These are phyloP conservation scores for Sphecodes monilicornis DNA, from an alignment of 2,888 invertebrate species.

Conservation along the genomic window DNA sequence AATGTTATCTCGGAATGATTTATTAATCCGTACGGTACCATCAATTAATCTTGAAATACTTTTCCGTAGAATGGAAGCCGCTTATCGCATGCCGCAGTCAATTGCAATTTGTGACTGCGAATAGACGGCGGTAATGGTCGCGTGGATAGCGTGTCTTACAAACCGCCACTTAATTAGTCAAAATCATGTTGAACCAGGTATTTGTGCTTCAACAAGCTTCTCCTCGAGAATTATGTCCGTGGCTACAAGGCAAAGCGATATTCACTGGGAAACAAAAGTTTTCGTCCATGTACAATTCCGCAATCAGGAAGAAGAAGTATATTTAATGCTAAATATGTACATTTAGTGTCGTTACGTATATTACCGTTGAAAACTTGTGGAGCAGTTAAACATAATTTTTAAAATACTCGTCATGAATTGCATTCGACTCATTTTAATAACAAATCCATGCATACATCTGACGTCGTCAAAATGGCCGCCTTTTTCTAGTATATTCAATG, in stretches of 20 bases:
- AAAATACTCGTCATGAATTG: too few species aligned
- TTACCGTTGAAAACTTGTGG: too few species aligned
- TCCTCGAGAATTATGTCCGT: not conserved
- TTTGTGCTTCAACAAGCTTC: constrained; percentile 25
- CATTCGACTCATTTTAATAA: too few species aligned
- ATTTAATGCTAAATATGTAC: not conserved
- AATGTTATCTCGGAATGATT: not conserved
- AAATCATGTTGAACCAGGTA: constrained; percentile 21
- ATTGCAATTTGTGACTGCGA: constrained; percentile 13
- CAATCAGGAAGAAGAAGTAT: not conserved
- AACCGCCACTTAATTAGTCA: constrained; percentile 27
- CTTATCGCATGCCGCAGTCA: not conserved
- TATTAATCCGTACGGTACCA: not conserved
- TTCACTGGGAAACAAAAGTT: not conserved
- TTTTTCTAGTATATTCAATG: too few species aligned
- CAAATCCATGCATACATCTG: too few species aligned
- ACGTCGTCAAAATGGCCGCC: too few species aligned
- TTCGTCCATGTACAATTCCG: not conserved
- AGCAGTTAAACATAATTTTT: too few species aligned
- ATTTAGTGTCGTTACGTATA: not conserved
- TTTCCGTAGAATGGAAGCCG: constrained; percentile 42
- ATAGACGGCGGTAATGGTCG: not conserved
- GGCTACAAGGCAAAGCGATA: not conserved
- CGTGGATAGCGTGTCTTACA: constrained; percentile 8
- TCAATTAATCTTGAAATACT: constrained; percentile 66